These are phyloP conservation scores for Taphrorychus bicolor DNA, from an alignment of 2,888 invertebrate genomes.

Conservation along the genomic window DNA sequence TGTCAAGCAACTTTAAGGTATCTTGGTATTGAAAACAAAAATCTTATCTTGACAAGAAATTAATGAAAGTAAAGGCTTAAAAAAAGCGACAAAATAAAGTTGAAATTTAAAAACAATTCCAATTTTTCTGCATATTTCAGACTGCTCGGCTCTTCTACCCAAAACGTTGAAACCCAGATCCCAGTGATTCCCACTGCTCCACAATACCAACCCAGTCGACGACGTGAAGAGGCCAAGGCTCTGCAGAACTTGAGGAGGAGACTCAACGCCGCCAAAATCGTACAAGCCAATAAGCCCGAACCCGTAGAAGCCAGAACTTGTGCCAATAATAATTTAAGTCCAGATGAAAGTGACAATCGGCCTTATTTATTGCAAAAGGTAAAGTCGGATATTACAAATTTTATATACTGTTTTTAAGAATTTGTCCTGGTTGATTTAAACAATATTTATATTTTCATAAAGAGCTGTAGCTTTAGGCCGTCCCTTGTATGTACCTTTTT, in stretches of 20 bases:
- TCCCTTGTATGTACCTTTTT: too few species aligned
- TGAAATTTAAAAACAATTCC: too few species aligned
- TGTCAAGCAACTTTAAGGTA: too few species aligned
- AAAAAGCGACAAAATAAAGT: too few species aligned
- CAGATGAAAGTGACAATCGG: slow-evolving; percentile 69
- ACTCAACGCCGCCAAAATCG: slow-evolving; percentile 66
- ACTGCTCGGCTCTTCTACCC: slow-evolving; percentile 39
- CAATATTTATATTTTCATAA: background rate
- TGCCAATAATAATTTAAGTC: slow-evolving; percentile 54
- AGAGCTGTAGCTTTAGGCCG: too few species aligned
- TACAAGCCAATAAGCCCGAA: slow-evolving; percentile 62
- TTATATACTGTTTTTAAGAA: too few species aligned
- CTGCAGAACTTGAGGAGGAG: slow-evolving; percentile 75
- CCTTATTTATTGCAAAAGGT: slow-evolving; percentile 67
- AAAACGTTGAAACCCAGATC: slow-evolving; percentile 56
- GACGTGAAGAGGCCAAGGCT: slow-evolving; percentile 73
- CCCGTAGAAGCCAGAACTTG: slow-evolving; percentile 51
- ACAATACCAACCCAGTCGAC: slow-evolving; percentile 68
- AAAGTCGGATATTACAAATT: too few species aligned
- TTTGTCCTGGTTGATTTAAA: background rate
- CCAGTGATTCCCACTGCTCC: slow-evolving; percentile 56
- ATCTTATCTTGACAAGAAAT: too few species aligned
- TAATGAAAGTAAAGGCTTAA: too few species aligned
- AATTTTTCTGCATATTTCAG: too few species aligned
- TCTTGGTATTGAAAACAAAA: too few species aligned